Percentiles rank a stretch among this genome's conserved stretches.
These are phyloP conservation scores for Microcaecilia unicolor DNA, from an alignment of 2,797 vertebrate species.

Conservation along the genomic window DNA sequence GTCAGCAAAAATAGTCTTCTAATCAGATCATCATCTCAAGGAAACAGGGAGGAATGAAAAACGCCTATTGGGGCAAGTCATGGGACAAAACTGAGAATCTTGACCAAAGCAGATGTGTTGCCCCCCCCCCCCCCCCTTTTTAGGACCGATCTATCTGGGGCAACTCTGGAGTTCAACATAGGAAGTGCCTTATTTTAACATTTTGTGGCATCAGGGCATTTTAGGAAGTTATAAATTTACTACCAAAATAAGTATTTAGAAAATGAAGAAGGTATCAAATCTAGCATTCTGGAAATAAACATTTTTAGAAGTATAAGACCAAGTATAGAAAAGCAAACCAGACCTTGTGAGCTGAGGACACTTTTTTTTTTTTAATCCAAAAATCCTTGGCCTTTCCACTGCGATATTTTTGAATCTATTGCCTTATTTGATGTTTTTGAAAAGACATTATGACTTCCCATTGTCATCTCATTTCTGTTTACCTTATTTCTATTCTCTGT, in stretches of 20 bases:
- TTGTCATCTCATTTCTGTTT: constrained; percentile 28
- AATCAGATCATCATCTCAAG: constrained; percentile 56
- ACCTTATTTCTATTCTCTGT: constrained; percentile 25
- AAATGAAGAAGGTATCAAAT: constrained; percentile 23
- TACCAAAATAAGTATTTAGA: constrained; percentile 32
- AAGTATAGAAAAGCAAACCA: constrained; percentile 9
- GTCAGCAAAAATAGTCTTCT: constrained; percentile 49
- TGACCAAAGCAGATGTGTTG: constrained; percentile 9
- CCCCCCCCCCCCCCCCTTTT: too few species aligned
- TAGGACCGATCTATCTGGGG: constrained; percentile 12
- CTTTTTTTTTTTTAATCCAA: constrained; percentile 3
- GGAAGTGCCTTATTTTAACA: constrained; percentile 57
- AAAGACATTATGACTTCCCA: constrained; percentile 17
- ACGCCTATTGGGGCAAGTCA: neutral
- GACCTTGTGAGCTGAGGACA: neutral
- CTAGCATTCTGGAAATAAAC: constrained; percentile 14
- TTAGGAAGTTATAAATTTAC: constrained; percentile 24
- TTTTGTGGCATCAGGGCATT: constrained; percentile 32
- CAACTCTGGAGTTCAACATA: constrained; percentile 30
- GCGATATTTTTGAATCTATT: constrained; percentile 20
- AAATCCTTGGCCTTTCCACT: constrained; percentile 19
- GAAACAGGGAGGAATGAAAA: neutral
- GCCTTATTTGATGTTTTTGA: constrained; percentile 40
- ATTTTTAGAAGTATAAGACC: neutral
- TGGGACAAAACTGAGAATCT: constrained; percentile 38